phyloP scores from a whole-genome alignment of 2,888 invertebrate species.

The Ophonus ardosiacus region DNA sequence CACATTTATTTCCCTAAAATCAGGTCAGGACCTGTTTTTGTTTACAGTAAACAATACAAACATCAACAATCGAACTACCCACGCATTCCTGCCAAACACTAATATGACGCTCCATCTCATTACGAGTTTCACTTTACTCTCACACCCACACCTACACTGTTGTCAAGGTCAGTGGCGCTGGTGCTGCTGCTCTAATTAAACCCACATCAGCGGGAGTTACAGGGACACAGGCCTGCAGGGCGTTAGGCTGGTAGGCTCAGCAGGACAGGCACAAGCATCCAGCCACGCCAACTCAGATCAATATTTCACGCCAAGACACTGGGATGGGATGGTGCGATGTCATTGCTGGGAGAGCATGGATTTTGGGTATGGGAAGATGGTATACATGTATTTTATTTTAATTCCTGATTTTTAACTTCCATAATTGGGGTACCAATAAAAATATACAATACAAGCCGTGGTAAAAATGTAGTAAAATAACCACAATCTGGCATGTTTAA shows the following conservation, averaged over 20 bases:
- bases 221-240: background rate
- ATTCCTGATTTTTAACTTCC: too few species aligned
- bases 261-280: constrained; percentile 8
- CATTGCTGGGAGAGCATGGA: background rate
- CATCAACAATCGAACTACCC: too few species aligned
- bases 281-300: constrained; percentile 1
- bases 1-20: too few species aligned
- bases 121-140: background rate
- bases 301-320: constrained; percentile 41
- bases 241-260: constrained; percentile 4
- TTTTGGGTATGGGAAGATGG: background rate
- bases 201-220: constrained; percentile 19
- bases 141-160: background rate
- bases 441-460: too few species aligned
- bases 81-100: background rate
- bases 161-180: constrained; percentile 6
- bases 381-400: too few species aligned
- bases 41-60: too few species aligned
- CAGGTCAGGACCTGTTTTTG: too few species aligned
- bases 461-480: too few species aligned
- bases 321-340: background rate
- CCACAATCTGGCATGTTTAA: too few species aligned
- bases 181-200: constrained; percentile 19
- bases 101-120: background rate
- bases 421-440: too few species aligned